Evolutionary conservation across 2,113 vertebrate species (phyloP), one percentile per base, ranked within the genome.

Genomic region (Chaetops frenatus): DNA sequence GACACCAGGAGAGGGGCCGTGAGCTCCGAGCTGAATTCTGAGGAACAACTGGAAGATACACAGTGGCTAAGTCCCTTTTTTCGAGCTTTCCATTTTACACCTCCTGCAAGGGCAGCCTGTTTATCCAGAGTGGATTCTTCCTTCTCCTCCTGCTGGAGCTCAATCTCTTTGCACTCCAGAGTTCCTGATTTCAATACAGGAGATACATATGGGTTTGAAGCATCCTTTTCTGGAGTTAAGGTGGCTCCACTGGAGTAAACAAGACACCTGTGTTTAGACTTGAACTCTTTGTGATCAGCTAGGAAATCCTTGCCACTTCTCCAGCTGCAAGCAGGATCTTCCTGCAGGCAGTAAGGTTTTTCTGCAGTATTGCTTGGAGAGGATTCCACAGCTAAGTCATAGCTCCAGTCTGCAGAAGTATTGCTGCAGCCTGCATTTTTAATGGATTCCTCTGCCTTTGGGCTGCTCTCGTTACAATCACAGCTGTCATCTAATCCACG

Each of bases 271-370:
- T 57, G 90, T 51, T 85, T 89, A 40, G 92, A 85, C 48, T 94
- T 71, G 28, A 42, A 50, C 25, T 92, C 92, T 45, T 95, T 96
- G 48, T 83, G 91, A 54, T 96, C 94, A 50, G 44, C 18, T 44
- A 71, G 60, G 22, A 81, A 86, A 76, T 95, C 47, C 5, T 81
- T 84, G 42, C 27, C 29, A 9, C 90, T 91, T 48, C 82, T 84
- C 50, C 67, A 90, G 54, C 53, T 78, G 33, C 25, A 60, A 17
- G 77, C 47, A 78, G 90, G 48, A 82, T 97, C 95, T 22, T 86
- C 94, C 58, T 95, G 95, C 58, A 97, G 97, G 53, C 98, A 98
- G 73, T 98, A 98, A 47, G 98, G 98, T 76, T 97, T 98, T 90
- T 98, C 98, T 72, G 97, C 97, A 48, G 90, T 88, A 69, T 93